Conservation (phyloP, 2,888 invertebrate genomes). For the Tetranychus truncatus region DNA sequence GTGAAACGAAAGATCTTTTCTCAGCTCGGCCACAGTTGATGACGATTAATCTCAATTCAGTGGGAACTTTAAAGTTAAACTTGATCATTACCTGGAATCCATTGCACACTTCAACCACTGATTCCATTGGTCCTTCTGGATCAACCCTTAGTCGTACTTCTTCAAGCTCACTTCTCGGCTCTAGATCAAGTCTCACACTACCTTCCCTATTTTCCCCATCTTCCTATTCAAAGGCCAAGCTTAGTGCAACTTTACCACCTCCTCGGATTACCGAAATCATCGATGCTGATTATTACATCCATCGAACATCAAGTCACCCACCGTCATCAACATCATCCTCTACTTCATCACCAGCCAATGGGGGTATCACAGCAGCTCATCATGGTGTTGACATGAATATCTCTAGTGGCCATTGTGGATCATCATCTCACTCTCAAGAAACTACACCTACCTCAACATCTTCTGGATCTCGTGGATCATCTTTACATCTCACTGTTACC, state of each 20-base stretch:
- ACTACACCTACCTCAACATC: conserved; percentile 9
- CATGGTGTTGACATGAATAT: background rate
- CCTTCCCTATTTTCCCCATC: conserved; percentile 1
- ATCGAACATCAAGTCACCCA: background rate
- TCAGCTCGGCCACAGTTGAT: conserved; percentile 41
- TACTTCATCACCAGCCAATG: background rate
- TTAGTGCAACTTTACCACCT: background rate
- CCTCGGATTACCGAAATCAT: conserved; percentile 5
- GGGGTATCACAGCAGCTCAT: background rate
- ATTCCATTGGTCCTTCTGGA: background rate
- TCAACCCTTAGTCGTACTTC: background rate
- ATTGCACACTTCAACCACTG: background rate
- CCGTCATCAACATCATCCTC: background rate
- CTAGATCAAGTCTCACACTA: background rate
- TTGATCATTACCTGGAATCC: conserved; percentile 33
- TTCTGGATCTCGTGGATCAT: conserved; percentile 12
- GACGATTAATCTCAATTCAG: conserved; percentile 41
- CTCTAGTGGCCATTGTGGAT: background rate
- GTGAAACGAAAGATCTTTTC: conserved; percentile 41
- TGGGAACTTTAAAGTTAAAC: conserved; percentile 41
- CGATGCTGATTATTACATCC: conserved; percentile 9
- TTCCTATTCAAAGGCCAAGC: background rate
- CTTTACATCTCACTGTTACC: conserved; percentile 7
- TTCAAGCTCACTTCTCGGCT: conserved; percentile 2
- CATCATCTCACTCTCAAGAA: background rate